Evolutionary conservation across 2,113 vertebrate species (phyloP).

Genomic region (Odontesthes bonariensis): DNA sequence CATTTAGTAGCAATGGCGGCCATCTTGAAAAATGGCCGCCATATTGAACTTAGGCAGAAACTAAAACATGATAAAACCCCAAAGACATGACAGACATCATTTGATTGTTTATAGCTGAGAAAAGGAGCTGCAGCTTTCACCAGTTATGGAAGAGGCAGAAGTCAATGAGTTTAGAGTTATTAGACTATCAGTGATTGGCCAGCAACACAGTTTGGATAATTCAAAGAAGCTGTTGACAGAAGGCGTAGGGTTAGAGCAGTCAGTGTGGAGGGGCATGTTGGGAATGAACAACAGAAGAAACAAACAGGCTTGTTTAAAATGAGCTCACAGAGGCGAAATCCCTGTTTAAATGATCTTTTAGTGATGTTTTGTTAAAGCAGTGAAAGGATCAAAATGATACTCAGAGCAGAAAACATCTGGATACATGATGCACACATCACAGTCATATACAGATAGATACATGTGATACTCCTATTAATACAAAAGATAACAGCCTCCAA

Average conservation of each 20-base stretch:
- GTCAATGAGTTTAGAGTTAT: neutral
- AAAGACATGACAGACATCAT: too few species aligned
- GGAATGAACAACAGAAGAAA: neutral
- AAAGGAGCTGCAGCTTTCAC: neutral
- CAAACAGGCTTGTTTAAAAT: neutral
- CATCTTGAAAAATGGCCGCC: too few species aligned
- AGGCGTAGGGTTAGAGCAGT: neutral
- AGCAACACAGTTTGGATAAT: neutral
- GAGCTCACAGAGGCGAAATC: neutral
- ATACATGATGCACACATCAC: neutral
- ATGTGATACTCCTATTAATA: conserved; percentile 12
- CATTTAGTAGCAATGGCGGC: too few species aligned
- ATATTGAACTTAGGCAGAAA: too few species aligned
- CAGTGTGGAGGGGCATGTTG: neutral
- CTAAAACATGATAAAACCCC: too few species aligned
- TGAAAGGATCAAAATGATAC: neutral
- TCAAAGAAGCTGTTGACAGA: neutral
- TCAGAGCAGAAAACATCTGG: neutral
- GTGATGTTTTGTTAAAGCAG: neutral
- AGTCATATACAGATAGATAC: neutral
- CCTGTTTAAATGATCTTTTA: neutral
- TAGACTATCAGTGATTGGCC: neutral
- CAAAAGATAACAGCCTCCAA: neutral
- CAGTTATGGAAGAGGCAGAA: neutral
- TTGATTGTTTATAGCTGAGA: too few species aligned